Percentiles rank a stretch among this genome's conserved stretches.
These are phyloP conservation scores for Melanotaenia pygmaea DNA, from an alignment of 2,797 vertebrate genomes.

Conservation along the genomic window DNA sequence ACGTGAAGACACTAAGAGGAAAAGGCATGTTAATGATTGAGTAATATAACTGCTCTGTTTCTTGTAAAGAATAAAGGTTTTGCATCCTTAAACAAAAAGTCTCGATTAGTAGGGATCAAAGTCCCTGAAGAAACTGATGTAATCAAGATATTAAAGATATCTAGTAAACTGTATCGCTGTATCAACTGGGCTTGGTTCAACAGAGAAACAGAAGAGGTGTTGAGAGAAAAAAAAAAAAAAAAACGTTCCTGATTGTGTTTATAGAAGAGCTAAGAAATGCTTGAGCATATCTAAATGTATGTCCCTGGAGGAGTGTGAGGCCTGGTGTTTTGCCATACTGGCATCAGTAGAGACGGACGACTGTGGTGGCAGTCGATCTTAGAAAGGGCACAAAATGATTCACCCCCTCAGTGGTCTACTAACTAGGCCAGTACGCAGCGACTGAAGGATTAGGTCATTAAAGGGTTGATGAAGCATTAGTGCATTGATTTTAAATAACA, in stretches of 20 bases:
- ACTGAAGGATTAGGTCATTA: constrained; percentile 1
- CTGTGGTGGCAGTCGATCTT: constrained; percentile 18
- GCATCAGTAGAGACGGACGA: constrained; percentile 22
- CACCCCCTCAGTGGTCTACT: neutral
- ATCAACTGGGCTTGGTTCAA: neutral
- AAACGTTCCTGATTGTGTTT: neutral
- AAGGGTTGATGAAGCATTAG: constrained; percentile 5
- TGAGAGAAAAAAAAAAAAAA: too few species aligned
- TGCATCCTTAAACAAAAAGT: neutral
- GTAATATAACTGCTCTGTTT: neutral
- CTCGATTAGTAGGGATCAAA: neutral
- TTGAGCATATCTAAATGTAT: constrained; percentile 12
- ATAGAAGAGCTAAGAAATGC: neutral
- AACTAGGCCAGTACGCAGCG: constrained; percentile 4
- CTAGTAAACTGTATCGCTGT: neutral
- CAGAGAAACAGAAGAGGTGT: neutral
- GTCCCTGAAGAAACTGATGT: neutral
- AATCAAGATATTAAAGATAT: neutral
- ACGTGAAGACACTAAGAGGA: neutral
- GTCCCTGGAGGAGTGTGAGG: constrained; percentile 38
- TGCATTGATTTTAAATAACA: neutral
- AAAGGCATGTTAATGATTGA: neutral
- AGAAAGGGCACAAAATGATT: constrained; percentile 13
- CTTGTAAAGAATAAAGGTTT: neutral
- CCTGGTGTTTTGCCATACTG: constrained; percentile 49